phyloP scores from a whole-genome alignment of 2,113 vertebrate species.

The Chlorodrepanis virens region DNA sequence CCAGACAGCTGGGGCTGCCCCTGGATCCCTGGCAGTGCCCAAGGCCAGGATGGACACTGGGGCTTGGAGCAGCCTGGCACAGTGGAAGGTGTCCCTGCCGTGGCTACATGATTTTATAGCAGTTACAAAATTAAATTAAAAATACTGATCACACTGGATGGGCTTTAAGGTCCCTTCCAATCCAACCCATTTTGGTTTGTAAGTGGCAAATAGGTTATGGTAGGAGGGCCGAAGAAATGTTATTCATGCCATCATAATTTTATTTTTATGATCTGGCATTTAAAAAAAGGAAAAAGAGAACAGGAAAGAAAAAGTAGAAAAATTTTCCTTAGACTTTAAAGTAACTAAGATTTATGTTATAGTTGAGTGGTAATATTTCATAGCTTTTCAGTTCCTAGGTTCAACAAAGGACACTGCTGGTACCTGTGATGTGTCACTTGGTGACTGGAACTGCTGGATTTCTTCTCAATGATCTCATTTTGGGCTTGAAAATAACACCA shows the following conservation, averaged over 20 bases:
- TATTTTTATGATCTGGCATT: not conserved
- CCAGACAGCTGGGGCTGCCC: not conserved
- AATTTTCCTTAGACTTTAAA: not conserved
- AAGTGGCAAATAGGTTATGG: not conserved
- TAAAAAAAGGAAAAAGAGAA: not conserved
- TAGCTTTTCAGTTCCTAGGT: not conserved
- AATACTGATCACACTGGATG: not conserved
- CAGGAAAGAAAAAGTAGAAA: not conserved
- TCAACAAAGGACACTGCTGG: not conserved
- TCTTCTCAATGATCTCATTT: not conserved
- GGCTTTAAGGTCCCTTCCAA: rapidly evolving
- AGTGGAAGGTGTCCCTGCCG: not conserved
- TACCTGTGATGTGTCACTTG: not conserved
- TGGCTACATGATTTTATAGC: no score
- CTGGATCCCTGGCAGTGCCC: not conserved
- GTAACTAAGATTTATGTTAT: not conserved
- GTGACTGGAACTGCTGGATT: not conserved
- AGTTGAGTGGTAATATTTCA: not conserved
- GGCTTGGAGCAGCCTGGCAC: not conserved
- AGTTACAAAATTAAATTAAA: no score
- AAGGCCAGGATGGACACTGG: not conserved
- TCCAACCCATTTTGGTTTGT: not conserved
- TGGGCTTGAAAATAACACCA: not conserved
- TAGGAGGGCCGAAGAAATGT: not conserved
- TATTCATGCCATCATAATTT: not conserved